Base-by-base conservation (phyloP, 2,888 invertebrate species). In the Eristalis intricaria region DNA sequence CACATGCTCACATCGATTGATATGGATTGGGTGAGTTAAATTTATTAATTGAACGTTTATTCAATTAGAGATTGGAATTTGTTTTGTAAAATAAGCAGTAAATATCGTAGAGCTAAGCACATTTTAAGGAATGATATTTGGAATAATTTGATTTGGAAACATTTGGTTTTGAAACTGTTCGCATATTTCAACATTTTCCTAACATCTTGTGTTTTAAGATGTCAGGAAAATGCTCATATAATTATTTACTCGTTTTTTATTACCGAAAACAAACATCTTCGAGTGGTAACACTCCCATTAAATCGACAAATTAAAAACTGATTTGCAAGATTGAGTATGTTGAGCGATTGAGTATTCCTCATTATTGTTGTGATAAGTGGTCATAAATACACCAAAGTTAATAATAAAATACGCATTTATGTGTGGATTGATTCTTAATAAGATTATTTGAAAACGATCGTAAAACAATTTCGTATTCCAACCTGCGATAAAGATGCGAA, bases 61-160 rank as follows among this genome's bases (percentile, higher is more conserved):
- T 81, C 77, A 85, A 85, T 85, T 73, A 81, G 64, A 50, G 69
- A 81, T 60, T 60, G 77, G 85, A 85, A 85, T 85, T 81, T 81
- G 29, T 76, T 26, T 75, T 43, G 5, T 29, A 11, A 63, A 40
- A 64, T 64, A 35, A 38, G 19, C 35, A 22, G 35, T 19, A 38
- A 22, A 38, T 38, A 60, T 15, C 60, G 19, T 5, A 50, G 5
- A 5, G n/a, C 19, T 19, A 50, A 19, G 19, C 8, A 19, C 19
- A 50, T 19, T 50, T n/a, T 50, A 50, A 50, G 19, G 19, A 19
- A 19, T 19, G 4, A 50, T 19, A n/a, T 19, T 50, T 19, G n/a
- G n/a, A n/a, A n/a, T n/a, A n/a, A n/a, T n/a, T n/a, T n/a, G 19
- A n/a, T 50, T 40, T 15, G 15, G 13, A 15, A 40, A 4, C 15